Conservation (phyloP, 2,888 invertebrate species). For the Ommatoiulus sabulosus region DNA sequence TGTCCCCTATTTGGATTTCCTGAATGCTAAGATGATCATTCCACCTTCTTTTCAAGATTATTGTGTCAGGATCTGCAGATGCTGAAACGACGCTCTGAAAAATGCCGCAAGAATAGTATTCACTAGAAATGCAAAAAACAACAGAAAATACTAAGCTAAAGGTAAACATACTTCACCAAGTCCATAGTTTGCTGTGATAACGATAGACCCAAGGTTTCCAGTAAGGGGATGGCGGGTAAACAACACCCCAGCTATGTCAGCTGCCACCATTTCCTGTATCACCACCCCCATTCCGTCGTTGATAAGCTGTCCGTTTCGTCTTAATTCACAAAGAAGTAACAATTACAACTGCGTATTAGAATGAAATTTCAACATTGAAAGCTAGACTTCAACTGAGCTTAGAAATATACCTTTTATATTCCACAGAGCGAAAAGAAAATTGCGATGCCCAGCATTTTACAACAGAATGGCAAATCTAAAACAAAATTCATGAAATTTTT, state of each 20-base stretch:
- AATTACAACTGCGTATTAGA: not conserved
- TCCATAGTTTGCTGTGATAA: constrained; percentile 84
- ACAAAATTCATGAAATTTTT: too few species aligned
- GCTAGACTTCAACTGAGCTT: not conserved
- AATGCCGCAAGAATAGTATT: too few species aligned
- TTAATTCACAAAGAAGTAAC: constrained; percentile 63
- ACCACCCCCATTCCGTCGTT: constrained; percentile 81
- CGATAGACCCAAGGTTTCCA: constrained; percentile 76
- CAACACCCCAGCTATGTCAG: constrained; percentile 79
- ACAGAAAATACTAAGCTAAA: not conserved
- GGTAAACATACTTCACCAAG: constrained; percentile 90
- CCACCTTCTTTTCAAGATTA: constrained; percentile 30
- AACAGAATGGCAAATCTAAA: constrained; percentile 70
- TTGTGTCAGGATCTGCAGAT: constrained; percentile 55
- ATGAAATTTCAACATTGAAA: not conserved
- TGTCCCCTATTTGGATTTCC: constrained; percentile 65
- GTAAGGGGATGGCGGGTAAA: constrained; percentile 83
- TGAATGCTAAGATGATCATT: constrained; percentile 45
- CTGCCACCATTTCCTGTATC: constrained; percentile 80
- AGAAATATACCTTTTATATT: constrained; percentile 79
- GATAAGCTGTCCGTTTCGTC: constrained; percentile 80
- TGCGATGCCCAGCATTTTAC: constrained; percentile 86
- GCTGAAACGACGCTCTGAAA: constrained; percentile 56
- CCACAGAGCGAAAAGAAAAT: constrained; percentile 80
- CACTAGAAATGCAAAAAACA: too few species aligned